phyloP scores from a whole-genome alignment of 2,797 vertebrate genomes.

The Tiaroga cobitis region DNA sequence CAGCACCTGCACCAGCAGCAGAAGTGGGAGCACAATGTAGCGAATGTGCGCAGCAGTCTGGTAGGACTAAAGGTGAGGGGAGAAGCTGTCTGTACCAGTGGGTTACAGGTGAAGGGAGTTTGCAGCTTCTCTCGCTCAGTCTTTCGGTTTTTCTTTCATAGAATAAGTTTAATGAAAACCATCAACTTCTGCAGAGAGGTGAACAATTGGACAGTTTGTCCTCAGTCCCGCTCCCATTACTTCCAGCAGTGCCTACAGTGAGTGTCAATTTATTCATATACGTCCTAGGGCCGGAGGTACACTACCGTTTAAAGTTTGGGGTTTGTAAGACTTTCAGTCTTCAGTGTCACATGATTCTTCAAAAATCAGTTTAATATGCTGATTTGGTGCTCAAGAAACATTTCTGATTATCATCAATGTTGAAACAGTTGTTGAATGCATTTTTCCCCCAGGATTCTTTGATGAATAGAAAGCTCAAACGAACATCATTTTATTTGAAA shows the following conservation, averaged over 20 bases:
- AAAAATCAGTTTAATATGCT: background rate
- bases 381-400: background rate
- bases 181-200: conserved; percentile 71
- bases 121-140: background rate
- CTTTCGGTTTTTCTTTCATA: conserved; percentile 30
- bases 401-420: background rate
- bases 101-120: background rate
- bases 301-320: background rate
- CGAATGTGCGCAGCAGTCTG: conserved; percentile 56
- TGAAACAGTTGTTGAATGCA: background rate
- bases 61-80: conserved; percentile 62
- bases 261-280: background rate
- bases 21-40: conserved; percentile 73
- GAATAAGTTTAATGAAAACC: conserved; percentile 69
- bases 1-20: conserved; percentile 57
- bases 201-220: conserved; percentile 68
- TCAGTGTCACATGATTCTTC: background rate
- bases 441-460: background rate
- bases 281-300: background rate
- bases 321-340: background rate
- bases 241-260: conserved; percentile 74
- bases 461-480: background rate
- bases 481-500: background rate
- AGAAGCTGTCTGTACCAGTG: background rate
- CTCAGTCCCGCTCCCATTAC: conserved; percentile 61